phyloP scores from a whole-genome alignment of 2,113 vertebrate species.

The Choloepus hoffmanni region DNA sequence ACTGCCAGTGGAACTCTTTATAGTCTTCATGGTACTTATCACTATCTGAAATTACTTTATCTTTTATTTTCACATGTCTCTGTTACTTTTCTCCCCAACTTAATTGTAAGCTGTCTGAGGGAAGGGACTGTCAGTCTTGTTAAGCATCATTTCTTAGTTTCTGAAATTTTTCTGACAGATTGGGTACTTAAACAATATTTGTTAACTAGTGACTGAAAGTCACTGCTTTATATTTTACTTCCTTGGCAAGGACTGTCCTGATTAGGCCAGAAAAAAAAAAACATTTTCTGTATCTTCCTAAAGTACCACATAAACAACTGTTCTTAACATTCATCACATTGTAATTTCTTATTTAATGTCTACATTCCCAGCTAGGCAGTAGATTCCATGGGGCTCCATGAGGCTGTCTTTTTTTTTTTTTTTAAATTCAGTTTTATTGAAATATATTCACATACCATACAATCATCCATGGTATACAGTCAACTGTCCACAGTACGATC shows the following conservation, averaged over 20 bases:
- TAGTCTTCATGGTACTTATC: background rate
- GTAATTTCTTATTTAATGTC: background rate
- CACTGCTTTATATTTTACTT: background rate
- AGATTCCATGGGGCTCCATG: background rate
- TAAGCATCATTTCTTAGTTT: background rate
- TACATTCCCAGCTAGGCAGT: background rate
- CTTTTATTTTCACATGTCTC: background rate
- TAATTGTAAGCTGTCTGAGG: background rate
- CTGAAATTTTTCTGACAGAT: background rate
- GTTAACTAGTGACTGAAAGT: background rate
- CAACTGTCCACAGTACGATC: too few species aligned
- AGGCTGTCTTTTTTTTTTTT: background rate
- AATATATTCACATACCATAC: too few species aligned
- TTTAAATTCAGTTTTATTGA: too few species aligned
- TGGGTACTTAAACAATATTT: background rate
- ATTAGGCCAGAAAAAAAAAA: background rate
- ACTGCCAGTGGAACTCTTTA: background rate
- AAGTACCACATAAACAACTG: background rate
- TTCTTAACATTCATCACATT: background rate
- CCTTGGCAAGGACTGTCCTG: background rate
- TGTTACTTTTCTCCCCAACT: background rate
- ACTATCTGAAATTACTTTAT: background rate
- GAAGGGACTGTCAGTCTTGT: background rate
- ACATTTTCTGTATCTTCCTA: background rate
- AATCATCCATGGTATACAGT: too few species aligned